phyloP scores from a whole-genome alignment of 2,113 vertebrate genomes.

The Oryzias celebensis region DNA sequence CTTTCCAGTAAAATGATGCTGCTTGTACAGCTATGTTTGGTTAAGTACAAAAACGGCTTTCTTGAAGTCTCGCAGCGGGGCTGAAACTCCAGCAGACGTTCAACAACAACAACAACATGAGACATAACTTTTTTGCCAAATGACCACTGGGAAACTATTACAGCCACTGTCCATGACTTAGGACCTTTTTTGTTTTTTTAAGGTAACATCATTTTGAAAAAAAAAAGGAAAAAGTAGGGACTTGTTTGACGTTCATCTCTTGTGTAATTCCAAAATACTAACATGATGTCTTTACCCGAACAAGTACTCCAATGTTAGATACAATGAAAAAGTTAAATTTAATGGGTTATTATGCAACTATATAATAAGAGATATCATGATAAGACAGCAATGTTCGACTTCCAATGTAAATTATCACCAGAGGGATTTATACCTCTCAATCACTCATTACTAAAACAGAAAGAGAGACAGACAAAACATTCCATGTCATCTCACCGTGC shows the following conservation, averaged over 20 bases:
- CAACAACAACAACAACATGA: slow-evolving; percentile 29
- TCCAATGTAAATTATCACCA: background rate
- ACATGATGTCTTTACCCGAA: slow-evolving; percentile 28
- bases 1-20: slow-evolving; percentile 64
- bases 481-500: slow-evolving; percentile 10
- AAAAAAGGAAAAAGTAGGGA: background rate
- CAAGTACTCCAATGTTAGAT: slow-evolving; percentile 1
- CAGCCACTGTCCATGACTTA: slow-evolving; percentile 34
- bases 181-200: slow-evolving; percentile 25
- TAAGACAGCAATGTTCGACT: slow-evolving; percentile 2
- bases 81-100: slow-evolving; percentile 50
- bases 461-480: slow-evolving; percentile 11
- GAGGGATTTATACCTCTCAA: slow-evolving; percentile 1
- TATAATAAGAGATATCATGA: background rate
- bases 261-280: slow-evolving; percentile 27
- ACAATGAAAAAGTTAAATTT: background rate
- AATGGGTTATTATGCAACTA: background rate
- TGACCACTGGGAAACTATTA: slow-evolving; percentile 13
- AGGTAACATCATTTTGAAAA: slow-evolving; percentile 7
- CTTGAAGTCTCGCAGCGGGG: slow-evolving; percentile 3
- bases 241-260: slow-evolving; percentile 13
- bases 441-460: slow-evolving; percentile 11
- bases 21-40: slow-evolving; percentile 49
- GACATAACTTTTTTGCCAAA: slow-evolving; percentile 32
- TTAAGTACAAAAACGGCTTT: slow-evolving; percentile 56